Evolutionary conservation across 2,888 invertebrate species (phyloP), one percentile per base, ranked within the genome.

Genomic region (Dasysyrphus tricinctus): DNA sequence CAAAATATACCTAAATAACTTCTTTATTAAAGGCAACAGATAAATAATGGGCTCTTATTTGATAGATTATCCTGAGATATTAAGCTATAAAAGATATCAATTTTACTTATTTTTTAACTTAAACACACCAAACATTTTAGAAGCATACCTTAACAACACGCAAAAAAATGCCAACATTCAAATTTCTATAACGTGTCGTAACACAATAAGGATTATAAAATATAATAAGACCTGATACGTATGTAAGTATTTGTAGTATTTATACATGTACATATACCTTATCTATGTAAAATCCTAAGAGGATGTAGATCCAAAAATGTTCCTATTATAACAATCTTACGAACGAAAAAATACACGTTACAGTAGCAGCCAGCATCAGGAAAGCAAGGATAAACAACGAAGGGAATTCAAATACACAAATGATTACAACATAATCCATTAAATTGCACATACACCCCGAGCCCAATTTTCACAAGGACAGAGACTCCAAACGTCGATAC

Each of bases 381-480:
- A 34, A 9, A n/a, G n/a, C 57, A 16, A 16, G 5, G 16, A 34
- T 34, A 57, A 54, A 54, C 19, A 54, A 57, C 24, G 37, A 73
- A 67, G 72, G 67, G 73, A 85, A 73, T 44, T 61, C 37, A 49
- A 47, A 80, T 69, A 73, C 80, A 77, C 80, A 80, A 80, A 76
- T 76, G 84, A 85, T 85, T 85, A 85, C 73, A 77, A 80, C 61
- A 80, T 85, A 80, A 85, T 85, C 84, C 77, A 85, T 85, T 85
- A 80, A 80, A 80, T 73, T 73, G 61, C 80, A 49, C 67, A 77
- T 59, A 80, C 47, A 70, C 72, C 59, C 51, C 29, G 7, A 44
- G 56, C 67, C 61, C 44, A 61, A 19, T 39, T 57, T 24, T 59
- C 67, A 44, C 29, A 44, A 63, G 63, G 29, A 29, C 34, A 8